Percentiles rank a stretch among this genome's conserved stretches.
Conservation (phyloP, 2,797 vertebrate species). For the Alosa sapidissima region DNA sequence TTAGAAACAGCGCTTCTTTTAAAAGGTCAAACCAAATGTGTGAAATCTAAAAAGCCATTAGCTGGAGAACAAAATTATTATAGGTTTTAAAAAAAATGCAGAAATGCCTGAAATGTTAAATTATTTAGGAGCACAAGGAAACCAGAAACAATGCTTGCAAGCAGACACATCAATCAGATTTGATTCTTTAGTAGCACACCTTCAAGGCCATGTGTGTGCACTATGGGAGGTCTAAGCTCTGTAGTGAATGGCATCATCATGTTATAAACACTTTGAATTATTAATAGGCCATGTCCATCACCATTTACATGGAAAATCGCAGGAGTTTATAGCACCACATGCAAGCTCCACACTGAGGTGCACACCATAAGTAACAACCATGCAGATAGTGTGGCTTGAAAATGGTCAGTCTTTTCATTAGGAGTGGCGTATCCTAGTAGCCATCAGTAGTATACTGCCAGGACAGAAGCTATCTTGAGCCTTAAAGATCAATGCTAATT, state of each 20-base stretch:
- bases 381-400: slow-evolving; percentile 5
- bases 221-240: background rate
- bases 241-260: background rate
- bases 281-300: background rate
- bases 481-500: slow-evolving; percentile 50
- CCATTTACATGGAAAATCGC: background rate
- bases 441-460: slow-evolving; percentile 51
- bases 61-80: background rate
- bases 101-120: background rate
- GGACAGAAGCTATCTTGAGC: slow-evolving; percentile 45
- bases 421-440: slow-evolving; percentile 46
- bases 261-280: background rate
- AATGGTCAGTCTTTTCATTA: slow-evolving; percentile 12
- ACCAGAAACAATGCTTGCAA: background rate
- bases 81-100: background rate
- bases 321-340: background rate
- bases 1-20: background rate
- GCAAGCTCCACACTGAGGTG: background rate
- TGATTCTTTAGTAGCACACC: background rate
- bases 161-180: background rate
- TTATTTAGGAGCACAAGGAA: background rate
- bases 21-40: slow-evolving; percentile 15
- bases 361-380: background rate
- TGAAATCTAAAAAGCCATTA: slow-evolving; percentile 14
- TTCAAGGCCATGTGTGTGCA: background rate